These are phyloP conservation scores for Coluber constrictor DNA, from an alignment of 2,797 vertebrate genomes.

Conservation along the genomic window DNA sequence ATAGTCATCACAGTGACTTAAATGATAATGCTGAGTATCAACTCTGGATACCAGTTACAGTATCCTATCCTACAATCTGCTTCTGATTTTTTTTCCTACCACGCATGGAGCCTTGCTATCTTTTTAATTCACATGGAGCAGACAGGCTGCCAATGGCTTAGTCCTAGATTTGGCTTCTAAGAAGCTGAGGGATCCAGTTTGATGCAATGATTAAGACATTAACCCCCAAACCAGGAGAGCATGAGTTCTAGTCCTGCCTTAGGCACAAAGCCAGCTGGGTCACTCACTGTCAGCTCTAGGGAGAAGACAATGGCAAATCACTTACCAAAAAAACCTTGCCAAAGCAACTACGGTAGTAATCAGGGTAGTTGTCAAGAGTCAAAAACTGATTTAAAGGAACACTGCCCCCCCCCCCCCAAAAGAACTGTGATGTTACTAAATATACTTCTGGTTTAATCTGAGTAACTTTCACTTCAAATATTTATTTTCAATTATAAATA, in stretches of 20 bases:
- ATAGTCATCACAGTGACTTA: background rate
- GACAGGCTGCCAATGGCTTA: background rate
- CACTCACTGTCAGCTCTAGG: background rate
- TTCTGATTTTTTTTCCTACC: background rate
- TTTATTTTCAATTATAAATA: background rate
- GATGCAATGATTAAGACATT: background rate
- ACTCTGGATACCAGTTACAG: background rate
- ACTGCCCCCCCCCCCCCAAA: background rate
- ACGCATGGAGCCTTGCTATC: background rate
- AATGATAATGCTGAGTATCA: background rate
- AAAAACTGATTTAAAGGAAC: background rate
- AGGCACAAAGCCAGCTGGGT: background rate
- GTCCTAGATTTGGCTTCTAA: background rate
- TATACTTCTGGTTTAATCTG: background rate
- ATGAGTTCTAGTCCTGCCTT: background rate
- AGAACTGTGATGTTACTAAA: background rate
- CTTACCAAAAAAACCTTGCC: background rate
- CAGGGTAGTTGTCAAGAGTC: background rate
- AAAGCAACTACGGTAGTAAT: background rate
- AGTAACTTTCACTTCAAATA: background rate
- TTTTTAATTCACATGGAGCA: background rate
- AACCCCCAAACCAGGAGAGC: background rate
- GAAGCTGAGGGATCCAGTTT: background rate
- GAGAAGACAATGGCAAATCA: background rate
- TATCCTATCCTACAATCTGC: background rate